Percentiles rank a stretch among this genome's conserved stretches.
Conservation (phyloP, 2,797 vertebrate species). For the Parauchenoglanis ngamensis region DNA sequence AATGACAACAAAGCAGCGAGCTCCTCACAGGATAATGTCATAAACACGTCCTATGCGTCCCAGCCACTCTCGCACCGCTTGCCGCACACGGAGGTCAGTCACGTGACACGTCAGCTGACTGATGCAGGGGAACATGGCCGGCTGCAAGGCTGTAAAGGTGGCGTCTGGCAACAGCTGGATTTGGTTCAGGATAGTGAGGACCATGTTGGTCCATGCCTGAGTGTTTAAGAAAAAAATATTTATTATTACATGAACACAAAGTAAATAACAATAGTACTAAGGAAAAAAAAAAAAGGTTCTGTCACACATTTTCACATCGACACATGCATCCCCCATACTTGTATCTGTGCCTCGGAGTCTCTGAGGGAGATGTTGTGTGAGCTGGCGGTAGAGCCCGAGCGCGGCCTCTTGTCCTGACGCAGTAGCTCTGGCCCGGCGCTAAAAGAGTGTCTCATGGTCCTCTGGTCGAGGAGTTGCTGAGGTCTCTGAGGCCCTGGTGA, state of each 20-base stretch:
- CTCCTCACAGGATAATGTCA: conserved; percentile 78
- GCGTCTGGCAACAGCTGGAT: conserved; percentile 88
- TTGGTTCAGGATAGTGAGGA: conserved; percentile 92
- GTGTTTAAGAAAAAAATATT: conserved; percentile 29
- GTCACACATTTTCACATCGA: neutral
- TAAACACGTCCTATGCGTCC: conserved; percentile 91
- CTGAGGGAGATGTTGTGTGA: conserved; percentile 85
- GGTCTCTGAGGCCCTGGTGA: conserved; percentile 84
- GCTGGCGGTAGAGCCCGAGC: conserved; percentile 90
- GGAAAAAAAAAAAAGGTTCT: neutral
- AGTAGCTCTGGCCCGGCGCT: conserved; percentile 93
- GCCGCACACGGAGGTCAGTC: conserved; percentile 87
- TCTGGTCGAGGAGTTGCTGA: conserved; percentile 89
- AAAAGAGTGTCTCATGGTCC: conserved; percentile 89
- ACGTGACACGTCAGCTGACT: conserved; percentile 96
- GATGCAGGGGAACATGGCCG: conserved; percentile 91
- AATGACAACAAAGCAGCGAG: neutral
- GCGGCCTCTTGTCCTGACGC: conserved; percentile 87
- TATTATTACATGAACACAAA: neutral
- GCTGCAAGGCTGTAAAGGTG: conserved; percentile 90
- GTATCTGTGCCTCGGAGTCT: conserved; percentile 93
- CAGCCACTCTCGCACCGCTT: conserved; percentile 93
- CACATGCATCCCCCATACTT: conserved; percentile 72
- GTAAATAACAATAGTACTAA: neutral
- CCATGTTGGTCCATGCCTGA: conserved; percentile 98